Evolutionary conservation across 2,888 invertebrate species (phyloP).

Genomic region (Lacanobia oleracea): DNA sequence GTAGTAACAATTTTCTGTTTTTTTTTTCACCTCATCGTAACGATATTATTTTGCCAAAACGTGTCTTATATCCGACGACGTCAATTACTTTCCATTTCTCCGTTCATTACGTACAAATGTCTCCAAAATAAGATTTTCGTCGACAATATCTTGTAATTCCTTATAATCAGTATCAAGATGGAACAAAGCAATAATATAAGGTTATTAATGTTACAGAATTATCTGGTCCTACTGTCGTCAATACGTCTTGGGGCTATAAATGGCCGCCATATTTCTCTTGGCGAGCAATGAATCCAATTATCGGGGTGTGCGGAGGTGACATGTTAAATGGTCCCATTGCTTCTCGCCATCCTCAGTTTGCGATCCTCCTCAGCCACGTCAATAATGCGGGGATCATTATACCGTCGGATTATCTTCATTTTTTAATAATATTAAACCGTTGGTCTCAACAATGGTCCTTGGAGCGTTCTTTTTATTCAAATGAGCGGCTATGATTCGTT

Average conservation of each 20-base stretch:
- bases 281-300: slow-evolving; percentile 88
- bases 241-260: slow-evolving; percentile 79
- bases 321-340: slow-evolving; percentile 85
- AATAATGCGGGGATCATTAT: slow-evolving; percentile 69
- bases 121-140: slow-evolving; percentile 24
- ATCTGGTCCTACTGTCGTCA: slow-evolving; percentile 69
- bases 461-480: slow-evolving; percentile 49
- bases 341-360: slow-evolving; percentile 67
- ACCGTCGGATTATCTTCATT: slow-evolving; percentile 55
- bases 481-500: slow-evolving; percentile 44
- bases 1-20: neutral
- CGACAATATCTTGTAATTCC: slow-evolving; percentile 41
- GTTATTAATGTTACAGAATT: slow-evolving; percentile 67
- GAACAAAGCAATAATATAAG: slow-evolving; percentile 60
- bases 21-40: slow-evolving; percentile 22
- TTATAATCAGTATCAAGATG: slow-evolving; percentile 53
- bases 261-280: slow-evolving; percentile 81
- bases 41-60: slow-evolving; percentile 18
- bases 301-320: slow-evolving; percentile 81
- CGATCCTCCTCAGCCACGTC: slow-evolving; percentile 60
- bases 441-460: slow-evolving; percentile 40
- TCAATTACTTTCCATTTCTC: slow-evolving; percentile 37
- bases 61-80: slow-evolving; percentile 10
- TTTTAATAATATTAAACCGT: slow-evolving; percentile 54
- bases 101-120: slow-evolving; percentile 33